phyloP scores from a whole-genome alignment of 1,140 invertebrate genomes.

The Microplitis mediator region DNA sequence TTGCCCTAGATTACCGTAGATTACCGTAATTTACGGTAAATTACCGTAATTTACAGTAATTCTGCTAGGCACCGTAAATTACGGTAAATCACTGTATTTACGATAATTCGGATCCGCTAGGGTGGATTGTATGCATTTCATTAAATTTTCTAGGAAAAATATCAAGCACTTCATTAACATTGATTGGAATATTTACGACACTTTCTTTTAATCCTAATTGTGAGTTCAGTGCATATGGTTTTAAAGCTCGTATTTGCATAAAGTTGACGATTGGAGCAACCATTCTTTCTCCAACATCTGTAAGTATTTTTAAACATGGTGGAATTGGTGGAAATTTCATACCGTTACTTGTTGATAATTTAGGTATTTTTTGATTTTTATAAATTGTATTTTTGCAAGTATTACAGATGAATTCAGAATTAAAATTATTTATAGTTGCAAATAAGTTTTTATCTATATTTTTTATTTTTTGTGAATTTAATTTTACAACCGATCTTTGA shows the following conservation, averaged over 20 bases:
- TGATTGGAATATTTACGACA: constrained; percentile 31
- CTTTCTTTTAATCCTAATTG: constrained; percentile 32
- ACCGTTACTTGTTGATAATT: neutral
- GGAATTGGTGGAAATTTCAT: constrained; percentile 19
- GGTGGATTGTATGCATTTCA: constrained; percentile 30
- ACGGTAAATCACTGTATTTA: too few species aligned
- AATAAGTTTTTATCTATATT: neutral
- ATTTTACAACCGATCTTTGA: constrained; percentile 33
- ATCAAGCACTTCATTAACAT: constrained; percentile 34
- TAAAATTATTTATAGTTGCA: neutral
- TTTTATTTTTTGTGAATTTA: constrained; percentile 17
- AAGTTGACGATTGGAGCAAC: constrained; percentile 24
- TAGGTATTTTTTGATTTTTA: neutral
- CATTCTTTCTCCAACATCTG: constrained; percentile 22
- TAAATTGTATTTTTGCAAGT: neutral
- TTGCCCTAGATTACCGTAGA: too few species aligned
- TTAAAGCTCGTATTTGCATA: constrained; percentile 29
- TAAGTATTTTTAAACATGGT: neutral
- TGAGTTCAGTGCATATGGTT: constrained; percentile 31
- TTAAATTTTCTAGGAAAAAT: constrained; percentile 31
- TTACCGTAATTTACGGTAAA: too few species aligned
- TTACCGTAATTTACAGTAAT: too few species aligned
- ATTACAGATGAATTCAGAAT: neutral
- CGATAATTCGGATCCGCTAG: too few species aligned
- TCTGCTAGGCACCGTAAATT: too few species aligned